A percentile compares a stretch with the other conserved stretches of the same genome.
These are phyloP conservation scores for Isoperla grammatica DNA, from an alignment of 2,888 invertebrate genomes.

Conservation along the genomic window DNA sequence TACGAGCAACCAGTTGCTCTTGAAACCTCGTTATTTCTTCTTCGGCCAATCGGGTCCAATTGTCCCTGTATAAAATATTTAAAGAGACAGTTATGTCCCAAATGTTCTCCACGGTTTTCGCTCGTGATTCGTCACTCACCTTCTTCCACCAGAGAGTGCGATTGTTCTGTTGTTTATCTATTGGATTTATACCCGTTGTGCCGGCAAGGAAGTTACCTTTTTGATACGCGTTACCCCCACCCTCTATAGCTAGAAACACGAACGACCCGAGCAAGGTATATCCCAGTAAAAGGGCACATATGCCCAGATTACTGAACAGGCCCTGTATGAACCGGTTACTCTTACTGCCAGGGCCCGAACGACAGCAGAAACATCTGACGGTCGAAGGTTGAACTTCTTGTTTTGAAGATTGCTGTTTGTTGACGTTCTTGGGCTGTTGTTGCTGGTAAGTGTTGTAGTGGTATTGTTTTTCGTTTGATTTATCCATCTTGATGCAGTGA, in stretches of 20 bases:
- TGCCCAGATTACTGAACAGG: conserved; percentile 55
- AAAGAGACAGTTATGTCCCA: conserved; percentile 86
- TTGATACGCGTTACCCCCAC: conserved; percentile 46
- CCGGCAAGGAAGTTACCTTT: conserved; percentile 5
- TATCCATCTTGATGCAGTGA: conserved; percentile 25
- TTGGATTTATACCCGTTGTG: neutral
- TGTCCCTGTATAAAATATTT: conserved; percentile 82
- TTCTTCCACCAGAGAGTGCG: conserved; percentile 31
- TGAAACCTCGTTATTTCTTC: conserved; percentile 76
- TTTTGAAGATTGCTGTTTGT: conserved; percentile 8
- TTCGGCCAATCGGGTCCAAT: conserved; percentile 80
- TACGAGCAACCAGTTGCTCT: conserved; percentile 61
- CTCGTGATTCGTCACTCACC: conserved; percentile 54
- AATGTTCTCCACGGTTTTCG: conserved; percentile 76
- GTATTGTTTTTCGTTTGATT: conserved; percentile 21
- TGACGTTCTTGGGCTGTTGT: conserved; percentile 16
- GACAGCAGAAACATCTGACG: neutral
- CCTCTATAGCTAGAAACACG: conserved; percentile 80
- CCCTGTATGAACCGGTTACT: conserved; percentile 15
- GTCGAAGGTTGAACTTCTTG: neutral
- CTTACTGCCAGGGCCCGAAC: neutral
- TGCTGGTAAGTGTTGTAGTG: conserved; percentile 23
- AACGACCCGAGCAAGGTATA: conserved; percentile 66
- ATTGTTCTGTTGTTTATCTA: conserved; percentile 1
- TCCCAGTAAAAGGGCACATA: conserved; percentile 73